Base-by-base conservation (phyloP, 1,140 invertebrate species). In the Ceratina australensis region DNA sequence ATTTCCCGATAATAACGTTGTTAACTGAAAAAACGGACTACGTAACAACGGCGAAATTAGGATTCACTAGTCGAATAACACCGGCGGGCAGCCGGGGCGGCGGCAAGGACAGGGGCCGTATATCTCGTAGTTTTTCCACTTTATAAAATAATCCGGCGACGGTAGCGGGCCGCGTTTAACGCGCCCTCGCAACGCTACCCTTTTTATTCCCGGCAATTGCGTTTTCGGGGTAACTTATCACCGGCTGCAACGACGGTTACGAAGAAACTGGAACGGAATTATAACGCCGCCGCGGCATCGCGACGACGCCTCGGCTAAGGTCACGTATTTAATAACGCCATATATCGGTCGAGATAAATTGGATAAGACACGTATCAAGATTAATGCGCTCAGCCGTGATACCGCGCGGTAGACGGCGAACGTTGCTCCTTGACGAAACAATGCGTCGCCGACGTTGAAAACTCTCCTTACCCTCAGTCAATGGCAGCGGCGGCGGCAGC, bases 321-420 rank as follows among this genome's bases (percentile, higher is more conserved):
- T 84, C 83, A 85, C 83, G 83, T 85, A 85, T 84, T 85, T 84
- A 85, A 85, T 85, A 82, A 84, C 79, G 79, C 22, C 54, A 67
- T 68, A 72, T 78, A 78, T 85, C 71, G 79, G 66, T 47, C 54
- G 59, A 84, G 79, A 84, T 85, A 84, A 83, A 84, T 78, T 78
- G 79, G 75, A 84, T 79, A 79, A 71, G 72, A 63, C 82, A 81
- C 79, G 83, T 85, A 82, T 81, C 75, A 84, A 81, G 83, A 84
- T 85, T 84, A 84, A 82, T 61, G 60, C 71, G 79, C 50, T 66
- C 68, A 57, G 59, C 73, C 68, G 54, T 60, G 61, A 74, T 56
- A 66, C 28, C 16, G 12, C 24, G 13, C 15, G n/a, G 49, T n/a
- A 42, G 15, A 12, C n/a, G 20, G 33, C 22, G 50, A 66, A 26